These are phyloP conservation scores for Pterophyllum scalare DNA, from an alignment of 2,113 vertebrate species.

Conservation along the genomic window DNA sequence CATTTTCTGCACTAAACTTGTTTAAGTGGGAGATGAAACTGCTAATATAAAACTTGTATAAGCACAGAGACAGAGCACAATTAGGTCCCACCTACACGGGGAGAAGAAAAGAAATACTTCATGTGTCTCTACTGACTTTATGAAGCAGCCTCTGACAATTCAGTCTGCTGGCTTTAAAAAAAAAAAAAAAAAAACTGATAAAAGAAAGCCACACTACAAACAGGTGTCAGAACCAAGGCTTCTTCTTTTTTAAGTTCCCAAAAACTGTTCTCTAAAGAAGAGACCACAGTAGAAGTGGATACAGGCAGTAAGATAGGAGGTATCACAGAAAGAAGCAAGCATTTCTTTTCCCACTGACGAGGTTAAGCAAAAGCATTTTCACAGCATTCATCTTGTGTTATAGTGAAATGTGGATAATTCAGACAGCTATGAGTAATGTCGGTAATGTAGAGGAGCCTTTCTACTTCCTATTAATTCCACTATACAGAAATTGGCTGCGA, in stretches of 20 bases:
- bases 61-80: not conserved
- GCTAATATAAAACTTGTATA: not conserved
- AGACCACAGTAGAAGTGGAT: not conserved
- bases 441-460: not conserved
- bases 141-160: not conserved
- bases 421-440: not conserved
- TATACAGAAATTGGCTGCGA: slow-evolving; percentile 7
- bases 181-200: not conserved
- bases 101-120: not conserved
- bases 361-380: slow-evolving; percentile 10
- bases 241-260: not conserved
- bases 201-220: not conserved
- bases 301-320: not conserved
- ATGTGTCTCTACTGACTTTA: not conserved
- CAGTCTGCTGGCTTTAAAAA: too few species aligned
- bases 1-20: not conserved
- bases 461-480: not conserved
- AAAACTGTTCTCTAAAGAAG: slow-evolving; percentile 7
- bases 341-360: not conserved
- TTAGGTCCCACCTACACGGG: not conserved
- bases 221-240: not conserved
- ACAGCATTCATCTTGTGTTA: not conserved
- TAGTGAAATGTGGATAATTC: slow-evolving; percentile 11
- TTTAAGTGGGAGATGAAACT: not conserved
- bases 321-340: not conserved